phyloP scores from a whole-genome alignment of 2,113 vertebrate genomes.

The Fregata magnificens region DNA sequence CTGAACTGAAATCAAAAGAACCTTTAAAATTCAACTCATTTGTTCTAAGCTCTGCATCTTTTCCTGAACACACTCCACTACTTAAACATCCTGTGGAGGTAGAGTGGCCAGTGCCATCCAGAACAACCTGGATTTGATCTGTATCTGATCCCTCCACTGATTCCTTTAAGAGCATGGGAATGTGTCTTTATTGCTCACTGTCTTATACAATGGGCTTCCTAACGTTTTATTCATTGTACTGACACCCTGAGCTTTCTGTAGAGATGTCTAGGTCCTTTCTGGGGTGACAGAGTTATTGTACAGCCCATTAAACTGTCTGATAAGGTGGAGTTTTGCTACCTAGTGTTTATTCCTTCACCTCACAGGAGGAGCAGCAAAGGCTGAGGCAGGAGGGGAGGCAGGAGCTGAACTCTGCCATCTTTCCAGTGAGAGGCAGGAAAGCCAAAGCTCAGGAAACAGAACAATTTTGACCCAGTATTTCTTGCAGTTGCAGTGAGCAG shows the following conservation, averaged over 20 bases:
- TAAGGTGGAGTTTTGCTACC: background rate
- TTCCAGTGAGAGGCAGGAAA: background rate
- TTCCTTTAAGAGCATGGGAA: background rate
- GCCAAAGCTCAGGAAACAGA: background rate
- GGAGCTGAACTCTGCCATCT: background rate
- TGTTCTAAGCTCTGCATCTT: background rate
- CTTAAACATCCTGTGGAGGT: background rate
- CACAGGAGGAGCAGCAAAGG: background rate
- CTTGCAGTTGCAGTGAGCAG: background rate
- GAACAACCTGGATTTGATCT: background rate
- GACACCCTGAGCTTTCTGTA: background rate
- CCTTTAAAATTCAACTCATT: background rate
- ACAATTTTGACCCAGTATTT: background rate
- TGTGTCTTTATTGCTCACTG: background rate
- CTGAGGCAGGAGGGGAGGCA: background rate
- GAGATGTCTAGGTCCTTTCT: background rate
- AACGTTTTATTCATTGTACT: background rate
- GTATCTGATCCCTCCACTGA: background rate
- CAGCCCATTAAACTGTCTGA: background rate
- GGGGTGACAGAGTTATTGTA: background rate
- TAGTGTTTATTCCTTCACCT: background rate
- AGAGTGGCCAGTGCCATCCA: background rate
- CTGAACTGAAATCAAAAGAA: background rate
- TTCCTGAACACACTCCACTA: background rate
- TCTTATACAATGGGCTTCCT: background rate